Evolutionary conservation across 2,888 invertebrate genomes (phyloP).

Genomic region (Diaperis boleti): DNA sequence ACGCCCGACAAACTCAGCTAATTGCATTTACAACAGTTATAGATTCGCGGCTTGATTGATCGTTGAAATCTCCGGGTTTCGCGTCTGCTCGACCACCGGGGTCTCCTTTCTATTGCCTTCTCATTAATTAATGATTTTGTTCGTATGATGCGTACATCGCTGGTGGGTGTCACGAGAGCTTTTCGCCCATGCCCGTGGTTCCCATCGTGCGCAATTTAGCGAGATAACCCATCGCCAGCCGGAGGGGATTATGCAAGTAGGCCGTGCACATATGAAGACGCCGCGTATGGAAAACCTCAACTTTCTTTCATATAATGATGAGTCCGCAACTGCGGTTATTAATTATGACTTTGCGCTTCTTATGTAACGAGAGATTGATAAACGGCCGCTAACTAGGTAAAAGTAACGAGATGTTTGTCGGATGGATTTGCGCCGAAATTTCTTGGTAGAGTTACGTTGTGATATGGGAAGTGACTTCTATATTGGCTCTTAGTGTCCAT

Average conservation of each 20-base stretch:
- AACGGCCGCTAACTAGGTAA: conserved; percentile 36
- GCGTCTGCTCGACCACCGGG: conserved; percentile 27
- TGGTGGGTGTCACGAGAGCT: conserved; percentile 19
- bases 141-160: conserved; percentile 2
- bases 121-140: conserved; percentile 22
- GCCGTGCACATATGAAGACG: conserved; percentile 25
- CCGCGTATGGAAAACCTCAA: conserved; percentile 29
- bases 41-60: conserved; percentile 31
- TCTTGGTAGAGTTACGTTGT: too few species aligned
- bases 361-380: conserved; percentile 32
- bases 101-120: conserved; percentile 13
- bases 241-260: conserved; percentile 30
- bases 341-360: conserved; percentile 41
- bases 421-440: too few species aligned
- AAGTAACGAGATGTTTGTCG: conserved; percentile 25
- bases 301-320: conserved; percentile 38
- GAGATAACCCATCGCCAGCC: conserved; percentile 11
- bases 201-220: conserved; percentile 16
- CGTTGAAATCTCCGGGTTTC: conserved; percentile 36
- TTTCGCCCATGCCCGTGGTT: conserved; percentile 3
- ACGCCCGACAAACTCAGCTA: conserved; percentile 23
- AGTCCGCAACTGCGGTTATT: conserved; percentile 34
- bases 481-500: too few species aligned
- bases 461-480: too few species aligned
- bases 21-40: conserved; percentile 33